Percentiles rank a stretch among this genome's conserved stretches.
These are phyloP conservation scores for Etheostoma spectabile DNA, from an alignment of 2,113 vertebrate genomes.

Conservation along the genomic window DNA sequence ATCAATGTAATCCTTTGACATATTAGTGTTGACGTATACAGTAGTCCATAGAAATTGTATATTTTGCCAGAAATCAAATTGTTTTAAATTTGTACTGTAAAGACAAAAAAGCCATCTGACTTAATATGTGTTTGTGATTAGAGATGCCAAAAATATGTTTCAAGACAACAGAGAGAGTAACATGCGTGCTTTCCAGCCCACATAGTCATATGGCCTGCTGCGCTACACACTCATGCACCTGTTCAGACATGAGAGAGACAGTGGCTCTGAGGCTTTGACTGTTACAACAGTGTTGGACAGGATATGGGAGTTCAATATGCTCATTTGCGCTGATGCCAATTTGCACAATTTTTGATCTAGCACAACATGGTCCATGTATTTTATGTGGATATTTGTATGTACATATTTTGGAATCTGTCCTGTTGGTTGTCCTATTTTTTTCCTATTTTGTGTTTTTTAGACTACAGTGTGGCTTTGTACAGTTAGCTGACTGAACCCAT, in stretches of 20 bases:
- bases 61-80: slow-evolving; percentile 19
- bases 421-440: neutral
- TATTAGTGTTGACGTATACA: neutral
- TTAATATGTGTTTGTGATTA: slow-evolving; percentile 66
- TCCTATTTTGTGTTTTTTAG: slow-evolving; percentile 3
- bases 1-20: slow-evolving; percentile 23
- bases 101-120: slow-evolving; percentile 38
- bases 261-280: slow-evolving; percentile 56
- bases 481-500: neutral
- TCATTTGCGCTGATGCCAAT: slow-evolving; percentile 47
- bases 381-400: neutral
- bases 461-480: neutral
- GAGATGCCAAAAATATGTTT: slow-evolving; percentile 64
- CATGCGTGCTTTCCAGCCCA: slow-evolving; percentile 52
- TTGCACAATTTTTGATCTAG: slow-evolving; percentile 39
- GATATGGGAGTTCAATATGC: slow-evolving; percentile 38
- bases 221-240: slow-evolving; percentile 50
- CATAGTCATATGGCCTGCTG: slow-evolving; percentile 60
- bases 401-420: slow-evolving; percentile 6
- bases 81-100: slow-evolving; percentile 33
- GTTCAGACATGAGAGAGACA: slow-evolving; percentile 58
- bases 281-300: slow-evolving; percentile 44
- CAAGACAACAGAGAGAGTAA: slow-evolving; percentile 51
- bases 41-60: slow-evolving; percentile 1
- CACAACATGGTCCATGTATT: slow-evolving; percentile 13